A percentile compares a stretch with the other conserved stretches of the same genome.
Evolutionary conservation across 2,888 invertebrate species (phyloP).

Genomic region (Seira sanloemensis): DNA sequence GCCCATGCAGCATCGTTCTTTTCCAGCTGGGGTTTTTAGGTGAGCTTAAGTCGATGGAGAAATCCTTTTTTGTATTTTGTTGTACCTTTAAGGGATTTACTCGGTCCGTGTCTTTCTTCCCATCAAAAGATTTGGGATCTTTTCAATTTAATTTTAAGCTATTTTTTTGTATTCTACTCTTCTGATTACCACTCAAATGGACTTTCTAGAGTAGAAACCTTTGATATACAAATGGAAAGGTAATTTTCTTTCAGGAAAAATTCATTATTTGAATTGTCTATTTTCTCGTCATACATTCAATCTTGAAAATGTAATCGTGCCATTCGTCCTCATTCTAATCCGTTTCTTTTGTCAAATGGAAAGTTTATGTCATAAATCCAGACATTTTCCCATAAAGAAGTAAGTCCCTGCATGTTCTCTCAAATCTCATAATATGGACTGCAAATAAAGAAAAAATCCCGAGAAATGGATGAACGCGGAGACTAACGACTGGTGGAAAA

Average conservation of each 20-base stretch:
- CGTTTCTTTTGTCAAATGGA: constrained; percentile 43
- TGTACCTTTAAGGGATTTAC: constrained; percentile 19
- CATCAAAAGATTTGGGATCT: neutral
- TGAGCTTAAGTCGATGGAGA: constrained; percentile 49
- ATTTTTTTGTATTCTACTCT: neutral
- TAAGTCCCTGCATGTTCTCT: too few relatives aligned
- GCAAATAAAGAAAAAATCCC: too few relatives aligned
- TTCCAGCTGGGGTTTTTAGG: constrained; percentile 71
- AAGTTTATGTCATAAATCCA: constrained; percentile 46
- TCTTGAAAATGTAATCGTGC: neutral
- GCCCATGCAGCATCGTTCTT: constrained; percentile 69
- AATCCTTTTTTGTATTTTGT: too few relatives aligned
- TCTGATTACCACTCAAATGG: neutral
- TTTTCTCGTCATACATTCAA: neutral
- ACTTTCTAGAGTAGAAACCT: too few relatives aligned
- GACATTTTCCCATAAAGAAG: constrained; percentile 13
- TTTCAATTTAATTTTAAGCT: neutral
- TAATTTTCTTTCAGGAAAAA: neutral
- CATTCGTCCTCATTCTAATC: constrained; percentile 41
- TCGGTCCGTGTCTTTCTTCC: constrained; percentile 49
- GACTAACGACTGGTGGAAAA: too few relatives aligned
- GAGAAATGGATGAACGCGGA: too few relatives aligned
- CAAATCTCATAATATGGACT: too few relatives aligned
- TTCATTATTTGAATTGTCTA: neutral
- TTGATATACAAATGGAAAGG: neutral